Conservation (phyloP, 2,888 invertebrate genomes). For the Alloscopus bannaensis region DNA sequence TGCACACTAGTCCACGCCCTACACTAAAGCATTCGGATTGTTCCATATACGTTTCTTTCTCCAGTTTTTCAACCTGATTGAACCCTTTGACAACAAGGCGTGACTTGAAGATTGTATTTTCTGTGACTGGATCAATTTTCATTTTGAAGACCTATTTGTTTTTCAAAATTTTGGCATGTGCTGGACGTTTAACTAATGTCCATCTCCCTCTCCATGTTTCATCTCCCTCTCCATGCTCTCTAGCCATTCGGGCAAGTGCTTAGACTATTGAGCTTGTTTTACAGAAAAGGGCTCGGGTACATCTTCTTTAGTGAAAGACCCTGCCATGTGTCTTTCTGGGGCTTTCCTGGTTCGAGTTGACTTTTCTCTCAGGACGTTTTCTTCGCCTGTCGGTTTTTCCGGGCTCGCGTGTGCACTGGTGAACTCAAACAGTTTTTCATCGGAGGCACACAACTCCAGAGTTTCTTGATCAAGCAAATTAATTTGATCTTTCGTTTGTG, state of each 20-base stretch:
- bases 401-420: not conserved
- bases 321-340: constrained; percentile 19
- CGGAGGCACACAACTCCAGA: constrained; percentile 3
- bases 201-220: not conserved
- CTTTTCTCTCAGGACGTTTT: not conserved
- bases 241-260: not conserved
- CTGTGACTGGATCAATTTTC: not conserved
- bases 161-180: not conserved
- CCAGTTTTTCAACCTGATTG: not conserved
- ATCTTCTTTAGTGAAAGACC: not conserved
- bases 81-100: constrained; percentile 18
- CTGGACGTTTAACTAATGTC: not conserved
- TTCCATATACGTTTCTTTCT: constrained; percentile 73
- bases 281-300: not conserved
- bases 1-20: constrained; percentile 46
- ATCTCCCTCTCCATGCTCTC: not conserved
- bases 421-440: constrained; percentile 1
- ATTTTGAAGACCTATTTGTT: constrained; percentile 12
- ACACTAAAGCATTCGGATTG: constrained; percentile 70
- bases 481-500: not conserved
- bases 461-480: constrained; percentile 6
- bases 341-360: no score
- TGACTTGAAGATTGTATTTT: not conserved
- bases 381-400: not conserved
- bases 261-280: not conserved